Evolutionary conservation across 1,140 invertebrate species (phyloP).

Genomic region (Bradynema listronoti): DNA sequence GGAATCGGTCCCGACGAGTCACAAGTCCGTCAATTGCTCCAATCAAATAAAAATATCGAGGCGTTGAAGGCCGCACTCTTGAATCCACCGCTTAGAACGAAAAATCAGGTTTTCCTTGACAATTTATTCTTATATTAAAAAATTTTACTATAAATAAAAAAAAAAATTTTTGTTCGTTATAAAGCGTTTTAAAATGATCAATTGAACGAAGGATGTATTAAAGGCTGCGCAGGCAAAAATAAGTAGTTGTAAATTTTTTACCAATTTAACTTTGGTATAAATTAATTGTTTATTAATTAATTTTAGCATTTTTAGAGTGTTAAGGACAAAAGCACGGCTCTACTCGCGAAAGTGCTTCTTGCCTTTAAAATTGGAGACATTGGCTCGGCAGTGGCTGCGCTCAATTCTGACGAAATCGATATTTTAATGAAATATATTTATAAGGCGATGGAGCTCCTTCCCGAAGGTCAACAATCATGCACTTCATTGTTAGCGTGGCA

Average conservation of each 20-base stretch:
- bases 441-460: slow-evolving; percentile 35
- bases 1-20: slow-evolving; percentile 27
- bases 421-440: slow-evolving; percentile 36
- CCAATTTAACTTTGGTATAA: too few species aligned
- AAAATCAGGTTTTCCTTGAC: slow-evolving; percentile 24
- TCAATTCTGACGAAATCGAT: slow-evolving; percentile 22
- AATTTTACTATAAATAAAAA: too few species aligned
- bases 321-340: slow-evolving; percentile 13
- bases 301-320: slow-evolving; percentile 17
- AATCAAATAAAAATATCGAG: slow-evolving; percentile 23
- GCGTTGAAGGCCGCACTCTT: slow-evolving; percentile 29
- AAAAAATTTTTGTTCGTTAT: not conserved
- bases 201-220: too few species aligned
- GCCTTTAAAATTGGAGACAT: slow-evolving; percentile 33
- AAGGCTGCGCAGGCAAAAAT: too few species aligned
- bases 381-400: slow-evolving; percentile 11
- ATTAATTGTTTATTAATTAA: not conserved
- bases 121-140: not conserved
- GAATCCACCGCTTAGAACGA: slow-evolving; percentile 34
- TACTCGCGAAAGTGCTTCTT: slow-evolving; percentile 27
- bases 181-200: not conserved
- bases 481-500: slow-evolving; percentile 28
- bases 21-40: slow-evolving; percentile 28
- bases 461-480: slow-evolving; percentile 34
- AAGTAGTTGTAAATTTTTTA: too few species aligned